Base-by-base conservation (phyloP, 2,888 invertebrate species). In the Metallyticus violacea region DNA sequence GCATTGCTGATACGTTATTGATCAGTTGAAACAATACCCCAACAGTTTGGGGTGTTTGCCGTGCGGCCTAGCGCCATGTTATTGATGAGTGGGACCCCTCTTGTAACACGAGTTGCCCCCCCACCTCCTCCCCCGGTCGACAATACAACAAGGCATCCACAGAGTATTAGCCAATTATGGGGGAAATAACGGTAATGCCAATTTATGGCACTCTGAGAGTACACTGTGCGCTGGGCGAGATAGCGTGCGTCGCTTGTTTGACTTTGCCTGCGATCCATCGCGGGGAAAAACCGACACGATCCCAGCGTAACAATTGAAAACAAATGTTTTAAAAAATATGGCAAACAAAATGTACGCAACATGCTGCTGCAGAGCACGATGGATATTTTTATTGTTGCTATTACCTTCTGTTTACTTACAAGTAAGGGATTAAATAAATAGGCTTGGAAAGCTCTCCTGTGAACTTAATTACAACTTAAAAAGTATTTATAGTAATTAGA, bases 101-200 rank as follows among this genome's bases (percentile, higher is more conserved):
- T 62, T 62, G 40, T 62, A 62, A 62, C 40, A 62, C 40, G 40
- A 62, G 40, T 62, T 62, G 40, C 40, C 9, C 40, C 40, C 40
- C 40, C 7, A 7, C 40, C 40, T 15, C 40, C 6, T 4, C 40
- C 40, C 40, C 40, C 40, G 40, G 40, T 62, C 40, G 40, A 62
- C 40, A 62, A 62, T 62, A 62, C 40, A 62, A 62, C 40, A 62
- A 62, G 40, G 40, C 40, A 62, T 62, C 40, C 40, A 62, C 40
- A 62, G 40, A 62, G 40, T 62, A 62, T 62, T 62, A 62, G 76
- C 86, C 86, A 86, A 86, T 86, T 86, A 86, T 76, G 62, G 86
- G 77, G 40, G 85, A 81, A n/a, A 85, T 85, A 84, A 79, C 81
- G n/a, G 76, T 87, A 87, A 87, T 87, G 79, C 87, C 85, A 76